Base-by-base conservation (phyloP, 2,888 invertebrate species). In the Kryphioiulus occultus region DNA sequence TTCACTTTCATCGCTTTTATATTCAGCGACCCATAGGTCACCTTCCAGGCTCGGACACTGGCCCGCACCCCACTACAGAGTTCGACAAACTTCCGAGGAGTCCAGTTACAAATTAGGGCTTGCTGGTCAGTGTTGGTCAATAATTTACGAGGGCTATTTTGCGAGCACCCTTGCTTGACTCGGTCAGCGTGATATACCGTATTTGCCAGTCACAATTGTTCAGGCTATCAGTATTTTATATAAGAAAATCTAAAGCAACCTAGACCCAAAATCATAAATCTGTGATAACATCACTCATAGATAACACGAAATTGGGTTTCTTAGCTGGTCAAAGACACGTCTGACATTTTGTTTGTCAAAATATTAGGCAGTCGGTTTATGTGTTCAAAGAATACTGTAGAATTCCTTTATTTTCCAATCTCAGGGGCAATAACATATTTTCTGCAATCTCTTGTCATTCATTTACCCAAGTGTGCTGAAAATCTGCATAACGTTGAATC, bases 21-120 rank as follows among this genome's bases (percentile, higher is more conserved):
- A 53, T 53, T 53, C 53, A 53, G 53, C 53, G 53, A 53, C 53
- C 53, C 53, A 53, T 53, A 53, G 53, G 53, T 53, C 53, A 53
- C 53, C 53, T 17, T 53, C 53, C 17, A 17, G 53, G 53, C 53
- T 53, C 53, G 53, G 53, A 53, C 53, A 12, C 12, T 53, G 53
- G 12, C 53, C 53, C 12, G 17, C 19, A 53, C 53, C 53, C 53
- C 53, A 53, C 53, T 53, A 17, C 53, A 53, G 53, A 53, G 53
- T 53, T 53, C 53, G 53, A 53, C 53, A 53, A 53, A 53, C 53
- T 53, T 17, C 53, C 17, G 19, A 53, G 53, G 53, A 53, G 53
- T 53, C 53, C 53, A 53, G 53, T 53, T 53, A 53, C 53, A 53
- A 53, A 53, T 53, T 53, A 53, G 53, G 53, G 53, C 53, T 53